Evolutionary conservation across 1,140 invertebrate species (phyloP), one percentile per base, ranked within the genome.

Genomic region (Trichogramma pretiosum): DNA sequence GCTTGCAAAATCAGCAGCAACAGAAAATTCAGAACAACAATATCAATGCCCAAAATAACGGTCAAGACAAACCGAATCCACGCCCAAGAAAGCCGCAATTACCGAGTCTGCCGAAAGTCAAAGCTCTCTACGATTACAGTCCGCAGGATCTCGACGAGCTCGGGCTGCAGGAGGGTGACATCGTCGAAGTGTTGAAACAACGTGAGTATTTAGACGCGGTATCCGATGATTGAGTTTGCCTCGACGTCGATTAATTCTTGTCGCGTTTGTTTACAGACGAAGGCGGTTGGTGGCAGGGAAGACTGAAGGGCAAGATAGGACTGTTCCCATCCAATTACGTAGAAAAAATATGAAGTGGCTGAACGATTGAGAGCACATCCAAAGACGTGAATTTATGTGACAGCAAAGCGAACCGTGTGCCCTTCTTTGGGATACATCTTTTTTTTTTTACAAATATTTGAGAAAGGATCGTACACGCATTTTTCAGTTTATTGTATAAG

Each of bases 291-390:
- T 85, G 82, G 82, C 70, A 70, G 38, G 82, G 82, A 34, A 71
- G 68, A 54, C 52, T 80, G 7, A 66, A 68, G 47, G 76, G 74
- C 2, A 77, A 76, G 59, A 72, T 74, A 38, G 83, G 83, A 18
- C 68, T 85, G 2, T 82, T 84, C 47, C 83, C 83, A 7, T 76
- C 77, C 5, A 85, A 84, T 62, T 85, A 85, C 57, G 75, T 84
- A 26, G 72, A 79, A 50, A 73, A 67, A 57, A 49, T 74, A 26
- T 40, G 28, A 30, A 36, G 14, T 18, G 11, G n/a, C 33, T n/a
- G 11, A n/a, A 34, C 18, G 5, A 33, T 41, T 13, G n/a, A 40
- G 35, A 50, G 30, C 35, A 4, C 40, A 40, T 46, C 44, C 49
- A 51, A 51, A 51, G 44, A 51, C 19, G 37, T 46, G 14, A 18